Conservation (phyloP, 2,888 invertebrate species). For the Drosophila vallismaia region DNA sequence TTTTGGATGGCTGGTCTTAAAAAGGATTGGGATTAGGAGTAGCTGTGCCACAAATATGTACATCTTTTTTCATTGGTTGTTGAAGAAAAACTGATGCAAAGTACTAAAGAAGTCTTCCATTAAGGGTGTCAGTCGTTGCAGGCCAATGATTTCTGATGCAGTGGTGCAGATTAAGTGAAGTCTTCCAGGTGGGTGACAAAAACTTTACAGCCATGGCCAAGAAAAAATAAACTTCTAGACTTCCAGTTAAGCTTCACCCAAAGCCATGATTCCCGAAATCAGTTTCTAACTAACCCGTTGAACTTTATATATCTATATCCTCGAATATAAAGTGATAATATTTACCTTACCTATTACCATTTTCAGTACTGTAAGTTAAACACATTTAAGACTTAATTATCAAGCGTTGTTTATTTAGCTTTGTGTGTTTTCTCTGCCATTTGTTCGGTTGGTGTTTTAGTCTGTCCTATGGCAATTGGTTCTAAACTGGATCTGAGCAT, state of each 20-base stretch:
- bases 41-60: constrained; percentile 21
- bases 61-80: constrained; percentile 48
- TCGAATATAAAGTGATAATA: not conserved
- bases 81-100: constrained; percentile 37
- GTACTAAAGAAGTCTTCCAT: constrained; percentile 2
- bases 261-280: too few relatives aligned
- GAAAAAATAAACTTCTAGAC: not conserved
- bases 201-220: not conserved
- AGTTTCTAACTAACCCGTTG: not conserved
- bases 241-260: not conserved
- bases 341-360: not conserved
- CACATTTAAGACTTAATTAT: constrained; percentile 21
- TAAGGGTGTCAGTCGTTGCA: constrained; percentile 69
- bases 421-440: constrained; percentile 27
- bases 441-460: constrained; percentile 40
- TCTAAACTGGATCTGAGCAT: constrained; percentile 59
- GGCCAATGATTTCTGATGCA: constrained; percentile 37
- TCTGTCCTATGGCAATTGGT: constrained; percentile 52
- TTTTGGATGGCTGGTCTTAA: constrained; percentile 27
- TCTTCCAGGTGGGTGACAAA: constrained; percentile 1
- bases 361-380: not conserved
- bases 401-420: constrained; percentile 53
- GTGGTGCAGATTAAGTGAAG: constrained; percentile 25
- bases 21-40: constrained; percentile 31
- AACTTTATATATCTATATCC: not conserved